phyloP scores from a whole-genome alignment of 2,113 vertebrate genomes.

The Scortum barcoo region DNA sequence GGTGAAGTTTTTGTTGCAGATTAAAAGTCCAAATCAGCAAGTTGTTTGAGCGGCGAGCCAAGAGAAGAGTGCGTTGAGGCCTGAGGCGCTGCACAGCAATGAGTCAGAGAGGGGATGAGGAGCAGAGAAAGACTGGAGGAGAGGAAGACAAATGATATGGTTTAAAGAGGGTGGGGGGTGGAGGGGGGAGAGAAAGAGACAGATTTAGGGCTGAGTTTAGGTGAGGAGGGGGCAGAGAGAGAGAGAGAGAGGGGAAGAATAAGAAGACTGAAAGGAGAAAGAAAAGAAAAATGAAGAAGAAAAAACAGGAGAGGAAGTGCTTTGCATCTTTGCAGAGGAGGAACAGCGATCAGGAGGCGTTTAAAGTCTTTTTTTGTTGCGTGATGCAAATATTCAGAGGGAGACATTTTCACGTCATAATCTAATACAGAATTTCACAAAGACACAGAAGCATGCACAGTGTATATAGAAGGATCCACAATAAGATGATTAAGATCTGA shows the following conservation, averaged over 20 bases:
- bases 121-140: conserved; percentile 25
- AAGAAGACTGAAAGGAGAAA: conserved; percentile 5
- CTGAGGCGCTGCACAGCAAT: conserved; percentile 45
- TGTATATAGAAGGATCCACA: conserved; percentile 22
- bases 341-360: conserved; percentile 10
- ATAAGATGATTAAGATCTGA: conserved; percentile 55
- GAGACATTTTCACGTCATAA: conserved; percentile 18
- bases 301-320: conserved; percentile 15
- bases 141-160: conserved; percentile 54
- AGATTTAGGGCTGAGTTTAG: conserved; percentile 57
- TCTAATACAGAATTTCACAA: conserved; percentile 18
- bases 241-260: conserved; percentile 3
- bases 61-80: conserved; percentile 57
- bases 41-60: conserved; percentile 71
- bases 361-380: conserved; percentile 31
- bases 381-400: conserved; percentile 41
- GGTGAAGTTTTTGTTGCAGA: conserved; percentile 70
- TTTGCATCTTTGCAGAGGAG: conserved; percentile 23
- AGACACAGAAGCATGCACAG: not conserved
- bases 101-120: conserved; percentile 63
- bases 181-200: conserved; percentile 25
- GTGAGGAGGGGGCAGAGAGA: conserved; percentile 13
- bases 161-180: conserved; percentile 34
- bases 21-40: conserved; percentile 79
- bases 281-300: conserved; percentile 6